A percentile compares a stretch with the other conserved stretches of the same genome.
Evolutionary conservation across 2,888 invertebrate species (phyloP).

Genomic region (Parelbella ahira): DNA sequence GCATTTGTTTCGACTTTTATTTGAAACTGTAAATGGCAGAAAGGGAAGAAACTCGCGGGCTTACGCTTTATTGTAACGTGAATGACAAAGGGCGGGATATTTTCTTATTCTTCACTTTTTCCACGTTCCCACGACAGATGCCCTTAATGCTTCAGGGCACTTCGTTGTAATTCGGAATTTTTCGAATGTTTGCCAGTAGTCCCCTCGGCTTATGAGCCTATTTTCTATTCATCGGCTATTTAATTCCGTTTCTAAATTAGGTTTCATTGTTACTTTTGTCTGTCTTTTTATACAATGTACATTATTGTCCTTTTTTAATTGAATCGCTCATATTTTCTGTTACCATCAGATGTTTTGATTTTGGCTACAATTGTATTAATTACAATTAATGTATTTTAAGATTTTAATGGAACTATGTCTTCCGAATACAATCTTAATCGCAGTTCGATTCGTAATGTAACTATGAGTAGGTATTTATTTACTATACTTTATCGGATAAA

Average conservation of each 20-base stretch:
- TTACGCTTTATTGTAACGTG: constrained; percentile 52
- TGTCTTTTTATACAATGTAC: no score
- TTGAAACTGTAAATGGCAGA: constrained; percentile 40
- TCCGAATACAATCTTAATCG: no score
- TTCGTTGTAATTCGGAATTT: constrained; percentile 38
- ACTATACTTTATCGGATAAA: no score
- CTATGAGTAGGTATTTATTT: no score
- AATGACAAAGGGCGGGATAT: constrained; percentile 40
- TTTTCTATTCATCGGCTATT: constrained; percentile 20
- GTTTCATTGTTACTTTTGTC: no score
- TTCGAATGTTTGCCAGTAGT: constrained; percentile 25
- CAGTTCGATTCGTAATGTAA: no score
- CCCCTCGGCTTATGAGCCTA: constrained; percentile 11
- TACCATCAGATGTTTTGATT: no score
- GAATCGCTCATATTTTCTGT: no score
- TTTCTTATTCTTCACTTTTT: constrained; percentile 43
- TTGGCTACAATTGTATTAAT: no score
- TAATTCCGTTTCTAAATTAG: neutral
- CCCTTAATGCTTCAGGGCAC: constrained; percentile 44
- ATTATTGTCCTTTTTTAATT: no score
- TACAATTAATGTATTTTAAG: no score
- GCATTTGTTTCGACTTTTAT: constrained; percentile 45
- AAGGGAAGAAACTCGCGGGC: constrained; percentile 36
- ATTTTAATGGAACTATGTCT: no score
- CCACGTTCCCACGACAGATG: constrained; percentile 45